Evolutionary conservation across 2,888 invertebrate genomes (phyloP).

Genomic region (Agrochola lota): DNA sequence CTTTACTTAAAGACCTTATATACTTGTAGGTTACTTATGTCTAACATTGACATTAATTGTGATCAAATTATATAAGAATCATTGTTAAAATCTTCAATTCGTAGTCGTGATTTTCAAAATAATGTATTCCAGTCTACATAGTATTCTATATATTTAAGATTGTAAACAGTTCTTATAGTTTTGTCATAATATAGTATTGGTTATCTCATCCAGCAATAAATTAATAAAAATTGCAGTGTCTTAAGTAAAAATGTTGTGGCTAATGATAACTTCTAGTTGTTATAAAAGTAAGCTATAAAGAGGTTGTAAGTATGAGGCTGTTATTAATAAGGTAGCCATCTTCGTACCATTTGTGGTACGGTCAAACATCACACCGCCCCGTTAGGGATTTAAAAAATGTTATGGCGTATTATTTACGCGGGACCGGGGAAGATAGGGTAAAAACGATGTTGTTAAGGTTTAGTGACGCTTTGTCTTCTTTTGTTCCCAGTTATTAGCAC

Average conservation of each 20-base stretch:
- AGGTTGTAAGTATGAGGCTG: slow-evolving; percentile 87
- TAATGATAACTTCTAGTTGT: slow-evolving; percentile 77
- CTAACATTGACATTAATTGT: slow-evolving; percentile 52
- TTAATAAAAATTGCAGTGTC: slow-evolving; percentile 79
- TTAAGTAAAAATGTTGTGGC: slow-evolving; percentile 84
- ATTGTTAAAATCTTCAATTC: slow-evolving; percentile 34
- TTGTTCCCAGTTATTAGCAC: slow-evolving; percentile 29
- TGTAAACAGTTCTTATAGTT: slow-evolving; percentile 22
- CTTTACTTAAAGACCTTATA: slow-evolving; percentile 49
- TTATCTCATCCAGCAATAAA: slow-evolving; percentile 77
- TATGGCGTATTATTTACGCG: slow-evolving; percentile 47
- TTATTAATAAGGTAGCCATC: slow-evolving; percentile 72
- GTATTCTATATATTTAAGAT: slow-evolving; percentile 38
- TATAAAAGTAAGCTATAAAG: slow-evolving; percentile 74
- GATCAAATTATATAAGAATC: slow-evolving; percentile 60
- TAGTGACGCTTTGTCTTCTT: slow-evolving; percentile 14
- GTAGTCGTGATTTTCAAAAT: slow-evolving; percentile 27
- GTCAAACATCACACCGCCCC: slow-evolving; percentile 36
- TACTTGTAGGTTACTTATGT: slow-evolving; percentile 42
- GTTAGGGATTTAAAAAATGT: slow-evolving; percentile 16
- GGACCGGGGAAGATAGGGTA: slow-evolving; percentile 24
- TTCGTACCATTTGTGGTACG: slow-evolving; percentile 69
- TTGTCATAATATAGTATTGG: slow-evolving; percentile 31
- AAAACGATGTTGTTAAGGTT: slow-evolving; percentile 13
- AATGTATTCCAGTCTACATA: slow-evolving; percentile 18